These are phyloP conservation scores for Musca vetustissima DNA, from an alignment of 1,140 invertebrate species.

Conservation along the genomic window DNA sequence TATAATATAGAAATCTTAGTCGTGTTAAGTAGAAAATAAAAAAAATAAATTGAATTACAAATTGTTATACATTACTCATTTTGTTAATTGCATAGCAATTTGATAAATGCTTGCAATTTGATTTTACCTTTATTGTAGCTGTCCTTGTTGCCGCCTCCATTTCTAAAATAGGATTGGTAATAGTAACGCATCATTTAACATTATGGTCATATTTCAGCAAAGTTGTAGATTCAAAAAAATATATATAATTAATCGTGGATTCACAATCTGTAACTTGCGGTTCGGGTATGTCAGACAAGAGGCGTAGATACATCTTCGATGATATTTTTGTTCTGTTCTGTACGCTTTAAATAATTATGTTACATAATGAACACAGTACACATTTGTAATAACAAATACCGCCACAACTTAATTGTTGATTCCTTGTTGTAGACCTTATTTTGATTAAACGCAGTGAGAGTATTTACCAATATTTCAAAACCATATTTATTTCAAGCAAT, in stretches of 20 bases:
- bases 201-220: slow-evolving; percentile 35
- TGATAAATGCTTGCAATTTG: slow-evolving; percentile 43
- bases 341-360: not conserved
- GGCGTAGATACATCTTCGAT: not conserved
- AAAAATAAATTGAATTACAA: slow-evolving; percentile 15
- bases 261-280: slow-evolving; percentile 51
- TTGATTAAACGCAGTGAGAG: too few relatives aligned
- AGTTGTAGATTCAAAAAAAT: too few relatives aligned
- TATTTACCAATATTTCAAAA: too few relatives aligned
- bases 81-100: slow-evolving; percentile 18
- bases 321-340: too few relatives aligned
- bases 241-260: too few relatives aligned
- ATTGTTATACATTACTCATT: slow-evolving; percentile 58
- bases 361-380: not conserved
- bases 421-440: too few relatives aligned
- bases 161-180: slow-evolving; percentile 75
- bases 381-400: too few relatives aligned
- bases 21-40: slow-evolving; percentile 2
- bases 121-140: slow-evolving; percentile 88
- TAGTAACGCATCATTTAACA: slow-evolving; percentile 69
- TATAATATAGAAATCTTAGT: not conserved
- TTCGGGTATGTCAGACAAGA: slow-evolving; percentile 24
- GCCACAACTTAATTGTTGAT: too few relatives aligned
- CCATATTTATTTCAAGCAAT: too few relatives aligned
- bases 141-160: slow-evolving; percentile 79